phyloP scores from a whole-genome alignment of 2,797 vertebrate genomes.

The Pseudochromis fuscus region DNA sequence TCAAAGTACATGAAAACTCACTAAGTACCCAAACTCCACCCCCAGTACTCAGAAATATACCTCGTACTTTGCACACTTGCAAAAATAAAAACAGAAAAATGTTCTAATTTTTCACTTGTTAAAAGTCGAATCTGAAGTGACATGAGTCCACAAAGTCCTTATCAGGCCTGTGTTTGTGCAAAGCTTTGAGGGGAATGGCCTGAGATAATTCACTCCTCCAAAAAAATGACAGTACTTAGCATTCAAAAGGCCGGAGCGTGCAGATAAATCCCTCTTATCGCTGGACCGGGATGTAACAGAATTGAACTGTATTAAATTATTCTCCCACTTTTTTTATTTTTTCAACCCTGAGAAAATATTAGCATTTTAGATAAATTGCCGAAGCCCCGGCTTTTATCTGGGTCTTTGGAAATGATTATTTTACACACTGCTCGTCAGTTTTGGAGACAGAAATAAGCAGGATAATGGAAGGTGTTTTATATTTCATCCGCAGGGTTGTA shows the following conservation, averaged over 20 bases:
- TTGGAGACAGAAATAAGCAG: conserved; percentile 42
- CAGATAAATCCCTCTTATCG: conserved; percentile 72
- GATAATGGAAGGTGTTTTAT: conserved; percentile 62
- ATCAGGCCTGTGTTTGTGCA: conserved; percentile 73
- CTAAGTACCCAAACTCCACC: neutral
- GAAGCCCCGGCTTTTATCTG: conserved; percentile 63
- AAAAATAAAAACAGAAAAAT: conserved; percentile 1
- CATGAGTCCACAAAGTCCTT: conserved; percentile 58
- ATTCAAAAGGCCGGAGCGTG: conserved; percentile 56
- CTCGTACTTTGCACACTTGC: neutral
- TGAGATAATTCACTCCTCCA: conserved; percentile 61
- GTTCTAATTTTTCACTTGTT: conserved; percentile 34
- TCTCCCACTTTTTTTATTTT: conserved; percentile 20
- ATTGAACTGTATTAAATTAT: conserved; percentile 70
- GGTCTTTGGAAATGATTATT: conserved; percentile 62
- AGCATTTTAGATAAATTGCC: conserved; percentile 71
- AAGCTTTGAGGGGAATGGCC: conserved; percentile 29
- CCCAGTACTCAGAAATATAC: neutral
- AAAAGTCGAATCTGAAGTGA: conserved; percentile 49
- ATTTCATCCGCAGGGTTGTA: conserved; percentile 67
- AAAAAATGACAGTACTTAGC: conserved; percentile 68
- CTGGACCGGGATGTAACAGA: conserved; percentile 50
- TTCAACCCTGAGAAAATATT: conserved; percentile 57
- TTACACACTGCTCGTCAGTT: conserved; percentile 32
- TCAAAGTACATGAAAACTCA: neutral